phyloP scores from a whole-genome alignment of 2,113 vertebrate genomes.

The Macquaria australasica region DNA sequence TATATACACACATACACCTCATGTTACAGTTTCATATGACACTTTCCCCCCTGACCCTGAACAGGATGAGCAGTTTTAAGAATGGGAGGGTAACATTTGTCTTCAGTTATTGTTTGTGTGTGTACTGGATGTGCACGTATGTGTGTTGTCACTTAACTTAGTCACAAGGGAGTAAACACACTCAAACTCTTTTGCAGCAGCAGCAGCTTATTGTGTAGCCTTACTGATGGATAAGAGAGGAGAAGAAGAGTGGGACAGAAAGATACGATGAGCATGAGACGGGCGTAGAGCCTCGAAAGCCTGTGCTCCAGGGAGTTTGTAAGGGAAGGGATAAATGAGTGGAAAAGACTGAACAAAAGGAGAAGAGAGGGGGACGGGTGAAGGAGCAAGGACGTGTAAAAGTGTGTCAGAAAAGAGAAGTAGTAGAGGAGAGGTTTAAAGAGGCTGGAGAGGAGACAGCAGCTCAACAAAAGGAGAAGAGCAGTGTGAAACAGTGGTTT shows the following conservation, averaged over 20 bases:
- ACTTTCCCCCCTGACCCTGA: not conserved
- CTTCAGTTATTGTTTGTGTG: not conserved
- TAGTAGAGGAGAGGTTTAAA: not conserved
- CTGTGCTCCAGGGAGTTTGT: not conserved
- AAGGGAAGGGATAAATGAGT: conserved; percentile 33
- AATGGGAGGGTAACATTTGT: not conserved
- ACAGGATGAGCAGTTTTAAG: not conserved
- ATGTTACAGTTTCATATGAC: not conserved
- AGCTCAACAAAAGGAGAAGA: conserved; percentile 8
- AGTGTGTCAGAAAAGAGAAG: conserved; percentile 30
- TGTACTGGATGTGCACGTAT: not conserved
- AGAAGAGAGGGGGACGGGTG: not conserved
- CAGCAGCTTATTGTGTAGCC: not conserved
- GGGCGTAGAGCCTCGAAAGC: conserved; percentile 15
- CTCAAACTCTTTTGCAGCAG: not conserved
- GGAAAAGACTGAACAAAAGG: conserved; percentile 14
- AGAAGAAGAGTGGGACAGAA: not conserved
- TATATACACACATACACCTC: not conserved
- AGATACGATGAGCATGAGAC: conserved; percentile 20
- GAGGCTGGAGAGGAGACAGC: conserved; percentile 6
- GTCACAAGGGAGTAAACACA: not conserved
- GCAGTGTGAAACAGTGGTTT: conserved; percentile 13
- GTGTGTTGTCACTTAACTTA: not conserved
- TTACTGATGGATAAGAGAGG: not conserved
- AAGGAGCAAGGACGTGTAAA: conserved; percentile 29